Percentiles rank a stretch among this genome's conserved stretches.
These are phyloP conservation scores for Alfaro cultratus DNA, from an alignment of 2,797 vertebrate genomes.

Conservation along the genomic window DNA sequence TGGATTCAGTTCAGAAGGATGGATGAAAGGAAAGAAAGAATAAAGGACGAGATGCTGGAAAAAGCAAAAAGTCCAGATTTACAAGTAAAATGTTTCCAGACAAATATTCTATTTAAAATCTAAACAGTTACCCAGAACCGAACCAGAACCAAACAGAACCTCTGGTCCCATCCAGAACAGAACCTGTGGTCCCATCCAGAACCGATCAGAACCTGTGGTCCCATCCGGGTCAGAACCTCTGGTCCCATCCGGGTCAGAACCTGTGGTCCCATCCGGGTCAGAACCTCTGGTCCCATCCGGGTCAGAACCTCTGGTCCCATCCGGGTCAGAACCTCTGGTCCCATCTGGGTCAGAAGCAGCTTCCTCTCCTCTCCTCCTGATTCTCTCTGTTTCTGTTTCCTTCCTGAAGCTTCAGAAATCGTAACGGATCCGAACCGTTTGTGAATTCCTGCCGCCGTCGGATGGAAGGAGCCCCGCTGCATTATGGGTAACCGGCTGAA, in stretches of 20 bases:
- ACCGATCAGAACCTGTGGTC: no score
- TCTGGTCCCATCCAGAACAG: no score
- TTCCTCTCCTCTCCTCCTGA: not conserved
- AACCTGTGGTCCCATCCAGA: no score
- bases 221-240: not conserved
- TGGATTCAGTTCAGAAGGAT: not conserved
- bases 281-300: no score
- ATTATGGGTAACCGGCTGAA: conserved; percentile 42
- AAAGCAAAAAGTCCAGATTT: not conserved
- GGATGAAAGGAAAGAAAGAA: not conserved
- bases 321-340: no score
- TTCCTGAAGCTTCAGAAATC: conserved; percentile 40
- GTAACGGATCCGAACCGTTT: conserved; percentile 42
- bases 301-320: no score
- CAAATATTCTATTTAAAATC: no score
- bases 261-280: no score
- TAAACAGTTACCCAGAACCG: no score
- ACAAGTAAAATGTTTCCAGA: no score
- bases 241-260: no score
- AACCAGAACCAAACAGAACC: no score
- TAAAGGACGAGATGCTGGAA: not conserved
- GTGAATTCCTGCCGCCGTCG: conserved; percentile 49
- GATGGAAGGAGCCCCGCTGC: conserved; percentile 47
- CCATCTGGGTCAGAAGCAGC: not conserved
- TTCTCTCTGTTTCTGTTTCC: conserved; percentile 9